phyloP scores from a whole-genome alignment of 92 coral and sea anemone species.

The Bergia puertoricense region DNA sequence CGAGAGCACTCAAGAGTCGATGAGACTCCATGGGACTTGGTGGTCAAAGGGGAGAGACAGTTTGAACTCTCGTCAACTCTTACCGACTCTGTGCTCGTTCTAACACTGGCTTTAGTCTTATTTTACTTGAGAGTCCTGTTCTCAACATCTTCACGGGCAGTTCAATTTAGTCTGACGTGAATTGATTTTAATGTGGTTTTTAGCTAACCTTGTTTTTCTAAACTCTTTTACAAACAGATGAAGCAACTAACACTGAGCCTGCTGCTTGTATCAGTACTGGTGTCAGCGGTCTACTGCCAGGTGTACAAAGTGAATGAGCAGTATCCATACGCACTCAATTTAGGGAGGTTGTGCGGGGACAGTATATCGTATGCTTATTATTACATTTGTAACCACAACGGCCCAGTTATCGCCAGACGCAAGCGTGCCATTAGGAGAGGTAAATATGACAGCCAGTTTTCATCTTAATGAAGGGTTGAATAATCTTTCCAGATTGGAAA shows the following conservation, averaged over 20 bases:
- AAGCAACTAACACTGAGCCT: slow-evolving; percentile 3
- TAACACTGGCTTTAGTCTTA: too few species aligned
- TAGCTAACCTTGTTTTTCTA: background rate
- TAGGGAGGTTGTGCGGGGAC: slow-evolving; percentile 1
- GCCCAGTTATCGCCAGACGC: background rate
- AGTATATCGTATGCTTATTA: background rate
- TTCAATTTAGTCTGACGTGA: too few species aligned
- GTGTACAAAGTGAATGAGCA: background rate
- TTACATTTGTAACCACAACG: background rate
- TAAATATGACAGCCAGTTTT: background rate
- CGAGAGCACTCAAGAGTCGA: too few species aligned
- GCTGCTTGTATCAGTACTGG: background rate
- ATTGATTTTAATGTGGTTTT: too few species aligned
- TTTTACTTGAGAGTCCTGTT: too few species aligned
- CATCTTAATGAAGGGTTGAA: background rate
- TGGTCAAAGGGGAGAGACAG: too few species aligned
- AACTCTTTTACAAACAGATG: background rate
- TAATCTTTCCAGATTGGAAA: too few species aligned
- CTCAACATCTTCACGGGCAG: too few species aligned
- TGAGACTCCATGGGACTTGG: too few species aligned
- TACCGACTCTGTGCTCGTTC: too few species aligned
- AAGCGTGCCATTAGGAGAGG: slow-evolving; percentile 26
- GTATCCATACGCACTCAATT: background rate
- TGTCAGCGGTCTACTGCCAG: background rate
- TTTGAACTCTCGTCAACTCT: too few species aligned